phyloP scores from a whole-genome alignment of 2,113 vertebrate species.

The Centropristis striata region DNA sequence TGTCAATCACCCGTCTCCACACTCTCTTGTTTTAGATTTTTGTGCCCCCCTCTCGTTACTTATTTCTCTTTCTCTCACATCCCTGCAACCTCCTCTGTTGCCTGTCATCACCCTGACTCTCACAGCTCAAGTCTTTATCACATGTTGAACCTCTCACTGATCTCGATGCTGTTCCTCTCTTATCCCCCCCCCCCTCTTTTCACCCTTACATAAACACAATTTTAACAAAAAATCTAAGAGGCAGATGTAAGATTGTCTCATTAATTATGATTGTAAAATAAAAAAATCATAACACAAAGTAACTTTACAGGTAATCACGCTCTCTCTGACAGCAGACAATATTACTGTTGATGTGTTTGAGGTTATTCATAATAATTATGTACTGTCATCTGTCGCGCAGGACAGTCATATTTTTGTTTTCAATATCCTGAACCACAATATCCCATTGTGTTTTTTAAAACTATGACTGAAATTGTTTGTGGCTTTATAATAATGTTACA shows the following conservation, averaged over 20 bases:
- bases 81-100: neutral
- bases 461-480: conserved; percentile 21
- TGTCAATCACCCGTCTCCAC: conserved; percentile 33
- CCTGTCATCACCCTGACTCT: conserved; percentile 33
- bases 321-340: neutral
- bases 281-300: neutral
- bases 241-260: neutral
- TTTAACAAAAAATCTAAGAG: neutral
- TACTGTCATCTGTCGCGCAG: neutral
- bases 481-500: conserved; percentile 8
- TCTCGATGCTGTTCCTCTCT: neutral
- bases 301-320: neutral
- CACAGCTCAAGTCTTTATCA: conserved; percentile 19
- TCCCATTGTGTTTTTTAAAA: neutral
- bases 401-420: conserved; percentile 25
- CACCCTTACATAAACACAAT: neutral
- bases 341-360: neutral
- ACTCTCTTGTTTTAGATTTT: conserved; percentile 18
- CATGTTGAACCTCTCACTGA: neutral
- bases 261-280: neutral
- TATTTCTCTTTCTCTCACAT: conserved; percentile 1
- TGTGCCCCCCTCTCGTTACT: neutral
- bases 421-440: neutral
- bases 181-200: neutral
- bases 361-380: conserved; percentile 3